Percentiles rank a stretch among this genome's conserved stretches.
Conservation (phyloP, 64 coral and sea anemone species). For the Montipora sp. region DNA sequence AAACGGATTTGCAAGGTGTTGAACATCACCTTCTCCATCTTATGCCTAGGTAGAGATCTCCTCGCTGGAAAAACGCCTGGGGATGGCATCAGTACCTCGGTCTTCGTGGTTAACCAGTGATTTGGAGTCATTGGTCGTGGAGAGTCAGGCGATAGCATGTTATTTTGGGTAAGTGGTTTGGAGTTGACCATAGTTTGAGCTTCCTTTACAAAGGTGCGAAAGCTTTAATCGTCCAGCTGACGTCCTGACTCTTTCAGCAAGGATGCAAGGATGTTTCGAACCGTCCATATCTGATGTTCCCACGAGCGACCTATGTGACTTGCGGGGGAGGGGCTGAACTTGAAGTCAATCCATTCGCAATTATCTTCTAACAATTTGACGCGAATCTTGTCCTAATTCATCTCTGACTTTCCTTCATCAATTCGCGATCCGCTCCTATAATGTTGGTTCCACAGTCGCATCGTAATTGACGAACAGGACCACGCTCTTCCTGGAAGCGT, state of each 20-base stretch:
- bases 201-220: background rate
- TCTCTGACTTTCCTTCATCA: background rate
- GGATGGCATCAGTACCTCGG: slow-evolving; percentile 19
- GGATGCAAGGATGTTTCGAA: slow-evolving; percentile 21
- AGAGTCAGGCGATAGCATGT: background rate
- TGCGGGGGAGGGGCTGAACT: background rate
- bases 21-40: background rate
- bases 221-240: background rate
- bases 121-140: slow-evolving; percentile 28
- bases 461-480: background rate
- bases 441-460: no score
- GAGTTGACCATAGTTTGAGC: background rate
- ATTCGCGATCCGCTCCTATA: slow-evolving; percentile 4
- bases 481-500: background rate
- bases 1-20: slow-evolving; percentile 28
- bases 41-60: slow-evolving; percentile 24
- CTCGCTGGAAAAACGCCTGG: slow-evolving; percentile 43
- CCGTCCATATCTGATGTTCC: slow-evolving; percentile 31
- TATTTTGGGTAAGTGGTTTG: background rate
- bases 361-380: background rate
- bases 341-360: slow-evolving; percentile 53
- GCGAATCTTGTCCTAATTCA: background rate
- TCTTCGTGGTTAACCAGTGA: slow-evolving; percentile 44
- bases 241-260: background rate
- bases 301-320: background rate